Evolutionary conservation across 2,797 vertebrate species (phyloP).

Genomic region (Siniperca undulata): DNA sequence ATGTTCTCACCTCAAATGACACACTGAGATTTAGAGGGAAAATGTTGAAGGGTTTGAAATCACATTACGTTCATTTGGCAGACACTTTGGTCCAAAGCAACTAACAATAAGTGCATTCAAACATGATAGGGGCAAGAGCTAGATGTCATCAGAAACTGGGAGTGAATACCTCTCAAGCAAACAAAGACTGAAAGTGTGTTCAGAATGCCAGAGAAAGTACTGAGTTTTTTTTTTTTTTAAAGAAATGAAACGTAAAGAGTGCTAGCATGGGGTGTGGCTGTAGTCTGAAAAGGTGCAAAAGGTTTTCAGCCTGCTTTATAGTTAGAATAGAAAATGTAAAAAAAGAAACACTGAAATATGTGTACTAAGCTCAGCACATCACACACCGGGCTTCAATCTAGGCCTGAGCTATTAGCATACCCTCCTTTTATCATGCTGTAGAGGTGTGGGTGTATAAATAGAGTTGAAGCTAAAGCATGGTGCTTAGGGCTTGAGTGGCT

Average conservation of each 20-base stretch:
- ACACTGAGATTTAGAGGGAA: not conserved
- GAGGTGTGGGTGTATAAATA: slow-evolving; percentile 76
- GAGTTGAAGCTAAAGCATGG: slow-evolving; percentile 24
- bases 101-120: not conserved
- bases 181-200: not conserved
- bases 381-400: slow-evolving; percentile 29
- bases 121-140: not conserved
- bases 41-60: not conserved
- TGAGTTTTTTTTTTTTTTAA: not conserved
- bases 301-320: not conserved
- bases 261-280: not conserved
- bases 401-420: slow-evolving; percentile 47
- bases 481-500: slow-evolving; percentile 16
- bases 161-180: not conserved
- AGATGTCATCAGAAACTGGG: not conserved
- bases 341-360: slow-evolving; percentile 11
- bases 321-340: not conserved
- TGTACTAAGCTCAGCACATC: not conserved
- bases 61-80: not conserved
- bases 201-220: not conserved
- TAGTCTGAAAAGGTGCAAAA: not conserved
- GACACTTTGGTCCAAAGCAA: not conserved
- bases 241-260: not conserved
- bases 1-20: not conserved
- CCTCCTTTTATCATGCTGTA: slow-evolving; percentile 56